Conservation (phyloP, 2,113 vertebrate species). For the Dasyornis broadbenti region DNA sequence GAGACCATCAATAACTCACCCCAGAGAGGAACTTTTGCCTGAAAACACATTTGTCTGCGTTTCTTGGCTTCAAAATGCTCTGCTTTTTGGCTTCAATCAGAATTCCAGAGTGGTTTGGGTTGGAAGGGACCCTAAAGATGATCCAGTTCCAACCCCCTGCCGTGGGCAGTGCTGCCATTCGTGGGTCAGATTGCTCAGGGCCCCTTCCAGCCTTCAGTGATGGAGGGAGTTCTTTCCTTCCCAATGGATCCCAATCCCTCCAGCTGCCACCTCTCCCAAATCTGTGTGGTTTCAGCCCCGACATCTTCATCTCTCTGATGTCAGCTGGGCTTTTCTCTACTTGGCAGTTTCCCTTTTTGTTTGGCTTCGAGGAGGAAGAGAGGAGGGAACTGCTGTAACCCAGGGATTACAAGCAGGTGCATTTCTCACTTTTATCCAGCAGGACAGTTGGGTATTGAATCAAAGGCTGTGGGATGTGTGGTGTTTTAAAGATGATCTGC, state of each 20-base stretch:
- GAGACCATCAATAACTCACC: background rate
- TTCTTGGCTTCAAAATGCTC: background rate
- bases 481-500: background rate
- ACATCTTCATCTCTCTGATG: background rate
- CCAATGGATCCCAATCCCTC: background rate
- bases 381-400: background rate
- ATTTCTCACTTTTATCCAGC: background rate
- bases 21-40: background rate
- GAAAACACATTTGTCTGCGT: background rate
- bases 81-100: background rate
- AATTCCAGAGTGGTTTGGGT: background rate
- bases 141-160: background rate
- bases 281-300: background rate
- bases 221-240: background rate
- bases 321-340: background rate
- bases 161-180: background rate
- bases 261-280: background rate
- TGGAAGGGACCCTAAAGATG: background rate
- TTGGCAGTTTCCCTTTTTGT: background rate
- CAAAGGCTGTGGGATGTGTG: background rate
- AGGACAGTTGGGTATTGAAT: background rate
- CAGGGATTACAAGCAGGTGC: background rate
- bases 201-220: background rate
- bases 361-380: background rate
- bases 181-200: background rate